phyloP scores from a whole-genome alignment of 2,888 invertebrate genomes.

The Protophormia terraenovae region DNA sequence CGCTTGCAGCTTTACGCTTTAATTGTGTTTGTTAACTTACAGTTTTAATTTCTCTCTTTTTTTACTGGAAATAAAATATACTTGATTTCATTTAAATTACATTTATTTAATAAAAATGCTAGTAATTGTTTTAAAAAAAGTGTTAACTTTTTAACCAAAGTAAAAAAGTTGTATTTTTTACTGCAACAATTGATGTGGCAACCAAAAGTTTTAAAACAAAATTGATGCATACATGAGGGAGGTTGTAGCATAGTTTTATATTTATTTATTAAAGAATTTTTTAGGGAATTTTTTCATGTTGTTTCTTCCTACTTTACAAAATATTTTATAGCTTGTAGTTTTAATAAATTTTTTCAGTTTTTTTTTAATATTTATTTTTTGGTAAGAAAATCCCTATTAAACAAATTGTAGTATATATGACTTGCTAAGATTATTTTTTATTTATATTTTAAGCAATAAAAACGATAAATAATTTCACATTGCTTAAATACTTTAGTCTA shows the following conservation, averaged over 20 bases:
- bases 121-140: slow-evolving; percentile 41
- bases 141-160: slow-evolving; percentile 50
- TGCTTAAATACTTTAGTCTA: slow-evolving; percentile 44
- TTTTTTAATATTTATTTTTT: slow-evolving; percentile 25
- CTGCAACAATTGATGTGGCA: slow-evolving; percentile 30
- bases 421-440: neutral
- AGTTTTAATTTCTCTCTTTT: too few relatives aligned
- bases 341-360: slow-evolving; percentile 16
- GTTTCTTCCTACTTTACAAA: neutral
- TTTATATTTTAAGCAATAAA: slow-evolving; percentile 29
- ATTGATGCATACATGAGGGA: neutral
- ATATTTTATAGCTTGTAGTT: slow-evolving; percentile 38
- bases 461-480: neutral
- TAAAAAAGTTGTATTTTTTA: neutral
- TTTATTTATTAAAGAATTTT: slow-evolving; percentile 60
- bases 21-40: too few relatives aligned
- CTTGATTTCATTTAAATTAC: neutral
- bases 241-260: slow-evolving; percentile 29
- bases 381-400: slow-evolving; percentile 43
- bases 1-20: too few relatives aligned
- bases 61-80: neutral
- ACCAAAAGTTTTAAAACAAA: slow-evolving; percentile 14
- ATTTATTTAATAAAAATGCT: neutral
- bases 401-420: slow-evolving; percentile 33
- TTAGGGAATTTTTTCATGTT: slow-evolving; percentile 14